Conservation (phyloP, 1,140 invertebrate species). For the Drosophila nikananu region DNA sequence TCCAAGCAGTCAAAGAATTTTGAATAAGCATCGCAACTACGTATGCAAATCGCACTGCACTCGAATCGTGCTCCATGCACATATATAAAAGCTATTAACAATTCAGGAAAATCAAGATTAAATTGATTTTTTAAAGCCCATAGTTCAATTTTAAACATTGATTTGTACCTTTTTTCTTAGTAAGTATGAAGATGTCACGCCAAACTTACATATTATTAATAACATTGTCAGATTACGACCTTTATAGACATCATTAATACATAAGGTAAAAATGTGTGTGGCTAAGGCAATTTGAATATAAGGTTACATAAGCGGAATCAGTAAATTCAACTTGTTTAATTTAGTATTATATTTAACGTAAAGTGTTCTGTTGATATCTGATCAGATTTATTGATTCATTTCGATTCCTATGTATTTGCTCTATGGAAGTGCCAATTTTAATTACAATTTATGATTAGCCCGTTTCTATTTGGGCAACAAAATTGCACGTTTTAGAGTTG, state of each 20-base stretch:
- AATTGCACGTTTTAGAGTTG: constrained; percentile 13
- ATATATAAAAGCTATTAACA: not conserved
- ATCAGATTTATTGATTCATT: constrained; percentile 12
- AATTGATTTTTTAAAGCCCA: not conserved
- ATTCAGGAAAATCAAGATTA: not conserved
- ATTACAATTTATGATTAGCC: constrained; percentile 17
- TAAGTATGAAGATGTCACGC: not conserved
- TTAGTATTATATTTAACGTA: not conserved
- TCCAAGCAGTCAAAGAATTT: constrained; percentile 11
- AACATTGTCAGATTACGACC: not conserved
- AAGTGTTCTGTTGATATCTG: not conserved
- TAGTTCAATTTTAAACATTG: not conserved
- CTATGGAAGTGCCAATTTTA: constrained; percentile 21
- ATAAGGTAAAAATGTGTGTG: not conserved
- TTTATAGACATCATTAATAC: not conserved
- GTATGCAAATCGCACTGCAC: not conserved
- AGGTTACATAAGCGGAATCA: not conserved
- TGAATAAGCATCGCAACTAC: not conserved
- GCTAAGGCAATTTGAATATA: not conserved
- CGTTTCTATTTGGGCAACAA: constrained; percentile 16
- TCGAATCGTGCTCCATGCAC: not conserved
- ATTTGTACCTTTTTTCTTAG: not conserved
- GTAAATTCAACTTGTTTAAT: not conserved
- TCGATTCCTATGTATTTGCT: constrained; percentile 12
- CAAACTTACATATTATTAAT: not conserved